Percentiles rank a stretch among this genome's conserved stretches.
These are phyloP conservation scores for Timandra comae DNA, from an alignment of 2,888 invertebrate genomes.

Conservation along the genomic window DNA sequence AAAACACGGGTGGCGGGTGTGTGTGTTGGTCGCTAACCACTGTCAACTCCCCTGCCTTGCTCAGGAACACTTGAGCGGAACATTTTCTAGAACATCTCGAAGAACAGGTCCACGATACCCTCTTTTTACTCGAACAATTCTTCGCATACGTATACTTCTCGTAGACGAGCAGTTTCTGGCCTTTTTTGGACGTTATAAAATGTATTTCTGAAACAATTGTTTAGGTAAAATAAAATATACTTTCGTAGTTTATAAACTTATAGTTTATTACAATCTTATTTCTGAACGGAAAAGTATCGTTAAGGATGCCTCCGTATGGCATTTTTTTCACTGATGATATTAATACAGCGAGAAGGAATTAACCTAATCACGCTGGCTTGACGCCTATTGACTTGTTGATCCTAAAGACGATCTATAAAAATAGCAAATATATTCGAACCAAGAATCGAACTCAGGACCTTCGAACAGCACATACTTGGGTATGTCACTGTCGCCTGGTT, in stretches of 20 bases:
- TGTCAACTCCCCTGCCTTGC: conserved; percentile 34
- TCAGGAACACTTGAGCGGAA: conserved; percentile 44
- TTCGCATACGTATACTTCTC: conserved; percentile 52
- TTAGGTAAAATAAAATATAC: too few species aligned
- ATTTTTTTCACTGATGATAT: too few species aligned
- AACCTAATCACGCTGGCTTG: too few species aligned
- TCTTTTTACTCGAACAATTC: conserved; percentile 41
- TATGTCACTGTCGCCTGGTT: too few species aligned
- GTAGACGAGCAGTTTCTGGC: conserved; percentile 47
- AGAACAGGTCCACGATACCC: conserved; percentile 52
- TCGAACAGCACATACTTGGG: too few species aligned
- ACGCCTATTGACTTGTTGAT: too few species aligned
- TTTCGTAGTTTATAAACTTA: too few species aligned
- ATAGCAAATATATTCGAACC: too few species aligned
- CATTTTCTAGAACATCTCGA: conserved; percentile 57
- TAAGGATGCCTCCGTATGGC: too few species aligned
- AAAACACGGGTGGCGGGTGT: conserved; percentile 53
- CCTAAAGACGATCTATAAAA: too few species aligned
- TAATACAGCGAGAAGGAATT: neutral
- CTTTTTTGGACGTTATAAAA: conserved; percentile 57
- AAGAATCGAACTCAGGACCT: too few species aligned
- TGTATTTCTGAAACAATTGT: conserved; percentile 62
- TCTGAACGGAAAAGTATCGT: too few species aligned
- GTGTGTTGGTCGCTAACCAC: conserved; percentile 42
- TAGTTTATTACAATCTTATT: neutral